These are phyloP conservation scores for Chrysogorgia sp. DNA, from an alignment of 92 coral and sea anemone species.

Conservation along the genomic window DNA sequence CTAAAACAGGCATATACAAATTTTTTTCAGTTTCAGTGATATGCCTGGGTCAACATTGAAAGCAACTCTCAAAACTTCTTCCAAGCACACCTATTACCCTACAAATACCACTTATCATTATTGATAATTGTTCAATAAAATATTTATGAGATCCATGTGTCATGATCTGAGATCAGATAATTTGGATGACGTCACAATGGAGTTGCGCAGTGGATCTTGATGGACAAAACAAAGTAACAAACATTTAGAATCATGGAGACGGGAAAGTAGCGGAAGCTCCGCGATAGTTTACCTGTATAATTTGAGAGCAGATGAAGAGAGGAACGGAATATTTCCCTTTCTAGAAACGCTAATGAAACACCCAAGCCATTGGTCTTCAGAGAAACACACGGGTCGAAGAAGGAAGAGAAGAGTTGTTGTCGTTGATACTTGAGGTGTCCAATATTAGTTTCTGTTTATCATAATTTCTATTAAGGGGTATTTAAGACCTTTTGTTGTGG, in stretches of 20 bases:
- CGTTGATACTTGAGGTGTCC: background rate
- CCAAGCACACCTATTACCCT: no score
- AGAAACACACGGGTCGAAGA: constrained; percentile 15
- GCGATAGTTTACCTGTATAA: background rate
- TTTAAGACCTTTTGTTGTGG: constrained; percentile 13
- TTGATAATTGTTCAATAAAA: no score
- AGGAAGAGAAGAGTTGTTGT: constrained; percentile 10
- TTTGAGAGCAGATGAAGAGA: background rate
- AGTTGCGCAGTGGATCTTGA: background rate
- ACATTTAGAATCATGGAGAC: background rate
- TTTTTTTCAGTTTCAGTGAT: background rate
- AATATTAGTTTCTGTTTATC: constrained; percentile 7
- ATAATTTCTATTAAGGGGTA: background rate
- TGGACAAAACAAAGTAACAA: background rate
- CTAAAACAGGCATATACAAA: no score
- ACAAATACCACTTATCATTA: no score
- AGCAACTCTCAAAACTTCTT: no score
- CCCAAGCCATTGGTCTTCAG: constrained; percentile 1
- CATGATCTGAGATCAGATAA: background rate
- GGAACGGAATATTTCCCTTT: background rate
- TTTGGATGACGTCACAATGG: background rate
- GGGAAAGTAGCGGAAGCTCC: background rate
- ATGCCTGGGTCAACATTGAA: no score
- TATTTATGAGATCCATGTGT: no score
- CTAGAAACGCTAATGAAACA: constrained; percentile 29